Evolutionary conservation across 2,797 vertebrate species (phyloP).

Genomic region (Allobates femoralis): DNA sequence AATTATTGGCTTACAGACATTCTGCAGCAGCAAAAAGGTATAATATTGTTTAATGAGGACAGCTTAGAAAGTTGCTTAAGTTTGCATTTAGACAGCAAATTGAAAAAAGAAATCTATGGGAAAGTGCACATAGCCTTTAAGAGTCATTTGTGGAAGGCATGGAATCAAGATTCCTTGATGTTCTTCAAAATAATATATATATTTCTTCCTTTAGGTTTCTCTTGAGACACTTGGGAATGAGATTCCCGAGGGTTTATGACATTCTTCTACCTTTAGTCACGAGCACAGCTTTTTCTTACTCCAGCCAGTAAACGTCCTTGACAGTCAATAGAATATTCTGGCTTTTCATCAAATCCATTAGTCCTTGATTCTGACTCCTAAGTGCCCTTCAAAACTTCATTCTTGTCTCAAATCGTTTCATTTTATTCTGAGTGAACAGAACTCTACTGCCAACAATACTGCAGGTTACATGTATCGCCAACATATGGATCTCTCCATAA

Average conservation of each 20-base stretch:
- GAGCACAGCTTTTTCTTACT: background rate
- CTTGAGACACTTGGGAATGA: background rate
- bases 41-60: no score
- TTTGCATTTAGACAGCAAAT: no score
- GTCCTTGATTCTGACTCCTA: constrained; percentile 28
- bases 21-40: no score
- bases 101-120: no score
- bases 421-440: constrained; percentile 40
- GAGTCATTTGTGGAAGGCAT: background rate
- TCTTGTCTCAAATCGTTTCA: constrained; percentile 27
- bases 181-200: background rate
- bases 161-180: background rate
- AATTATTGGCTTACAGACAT: no score
- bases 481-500: constrained; percentile 4
- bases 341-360: constrained; percentile 48
- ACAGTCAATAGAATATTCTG: constrained; percentile 43
- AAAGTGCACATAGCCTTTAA: no score
- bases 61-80: no score
- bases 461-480: constrained; percentile 1
- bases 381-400: background rate
- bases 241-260: background rate
- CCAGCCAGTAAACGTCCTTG: constrained; percentile 17
- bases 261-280: background rate
- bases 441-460: background rate
- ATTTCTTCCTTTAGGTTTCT: background rate